Conservation (phyloP, 2,113 vertebrate species). For the Brachyhypopomus gauderio region DNA sequence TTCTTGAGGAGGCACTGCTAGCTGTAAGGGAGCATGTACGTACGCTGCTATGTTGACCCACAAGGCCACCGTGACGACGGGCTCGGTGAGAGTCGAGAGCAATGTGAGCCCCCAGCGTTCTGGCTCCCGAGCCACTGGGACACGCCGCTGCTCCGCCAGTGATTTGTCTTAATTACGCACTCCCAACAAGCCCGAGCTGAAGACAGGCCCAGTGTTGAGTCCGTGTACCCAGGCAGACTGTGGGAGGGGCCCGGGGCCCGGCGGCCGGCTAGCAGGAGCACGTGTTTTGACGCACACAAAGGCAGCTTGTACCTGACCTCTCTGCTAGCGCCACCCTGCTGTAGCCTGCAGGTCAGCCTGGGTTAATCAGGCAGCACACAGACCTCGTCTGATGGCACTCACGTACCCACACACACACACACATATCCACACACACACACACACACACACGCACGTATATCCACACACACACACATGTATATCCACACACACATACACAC, state of each 20-base stretch:
- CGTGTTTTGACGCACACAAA: slow-evolving; percentile 46
- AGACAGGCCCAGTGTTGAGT: slow-evolving; percentile 45
- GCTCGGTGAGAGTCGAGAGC: background rate
- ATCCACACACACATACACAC: background rate
- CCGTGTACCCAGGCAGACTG: slow-evolving; percentile 30
- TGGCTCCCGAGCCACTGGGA: slow-evolving; percentile 11
- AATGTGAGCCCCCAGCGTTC: background rate
- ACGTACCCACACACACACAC: slow-evolving; percentile 3
- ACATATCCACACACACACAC: slow-evolving; percentile 20
- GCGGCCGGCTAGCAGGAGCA: slow-evolving; percentile 12
- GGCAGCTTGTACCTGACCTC: slow-evolving; percentile 47
- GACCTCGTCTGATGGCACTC: too few relatives aligned
- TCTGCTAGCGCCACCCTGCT: slow-evolving; percentile 29
- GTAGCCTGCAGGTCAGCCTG: slow-evolving; percentile 47
- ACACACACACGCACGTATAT: background rate
- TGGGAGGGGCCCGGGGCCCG: slow-evolving; percentile 34
- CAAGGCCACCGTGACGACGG: background rate
- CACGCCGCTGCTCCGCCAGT: slow-evolving; percentile 31
- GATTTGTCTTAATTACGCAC: slow-evolving; percentile 51
- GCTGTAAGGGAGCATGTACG: background rate
- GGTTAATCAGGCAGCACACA: slow-evolving; percentile 58
- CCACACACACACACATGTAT: background rate
- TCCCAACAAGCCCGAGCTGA: slow-evolving; percentile 44
- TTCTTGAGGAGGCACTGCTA: background rate
- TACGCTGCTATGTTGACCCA: background rate